Base-by-base conservation (phyloP, 1,140 invertebrate species). In the Papilio dardanus region DNA sequence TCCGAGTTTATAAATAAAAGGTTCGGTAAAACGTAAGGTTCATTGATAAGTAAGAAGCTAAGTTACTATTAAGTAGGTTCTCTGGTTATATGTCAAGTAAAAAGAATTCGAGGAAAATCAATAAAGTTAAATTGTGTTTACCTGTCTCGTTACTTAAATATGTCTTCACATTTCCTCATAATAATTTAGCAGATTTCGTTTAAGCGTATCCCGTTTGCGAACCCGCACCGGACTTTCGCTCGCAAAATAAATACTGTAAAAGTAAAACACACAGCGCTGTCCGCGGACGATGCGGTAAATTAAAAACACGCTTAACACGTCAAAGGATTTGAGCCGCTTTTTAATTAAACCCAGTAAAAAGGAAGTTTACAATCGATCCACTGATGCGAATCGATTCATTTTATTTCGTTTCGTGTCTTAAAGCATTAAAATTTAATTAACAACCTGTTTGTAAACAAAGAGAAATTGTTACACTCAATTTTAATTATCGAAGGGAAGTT, bases 391-490 rank as follows among this genome's bases (percentile, higher is more conserved):
- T 86, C 78, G 80, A 86, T 88, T 83, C 82, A 80, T 50, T 85
- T 81, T 77, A 86, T 84, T 80, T 68, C 42, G 66, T 83, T 81
- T 81, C 77, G 79, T 81, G 81, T 81, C 81, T 86, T 73, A 82
- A 84, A 77, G 79, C 78, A 83, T 86, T 81, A 80, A 84, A 87
- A 89, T 87, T 89, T 86, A 87, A 89, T 90, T 90, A 89, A 79
- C 83, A 84, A 89, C 84, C 84, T 86, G 87, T 79, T 68, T 76
- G 75, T 74, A 77, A 79, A 85, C 80, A 83, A 79, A 78, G 37
- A 74, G 77, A 76, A 76, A 46, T 80, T 65, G 40, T 80, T 77
- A 62, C n/a, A 79, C 68, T 82, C 75, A 74, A 54, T 73, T 73
- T 62, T 24, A 65, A 83, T 78, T 77, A 82, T 75, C 54, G 78